Evolutionary conservation across 2,888 invertebrate species (phyloP).

Genomic region (Cephus rjabovi): DNA sequence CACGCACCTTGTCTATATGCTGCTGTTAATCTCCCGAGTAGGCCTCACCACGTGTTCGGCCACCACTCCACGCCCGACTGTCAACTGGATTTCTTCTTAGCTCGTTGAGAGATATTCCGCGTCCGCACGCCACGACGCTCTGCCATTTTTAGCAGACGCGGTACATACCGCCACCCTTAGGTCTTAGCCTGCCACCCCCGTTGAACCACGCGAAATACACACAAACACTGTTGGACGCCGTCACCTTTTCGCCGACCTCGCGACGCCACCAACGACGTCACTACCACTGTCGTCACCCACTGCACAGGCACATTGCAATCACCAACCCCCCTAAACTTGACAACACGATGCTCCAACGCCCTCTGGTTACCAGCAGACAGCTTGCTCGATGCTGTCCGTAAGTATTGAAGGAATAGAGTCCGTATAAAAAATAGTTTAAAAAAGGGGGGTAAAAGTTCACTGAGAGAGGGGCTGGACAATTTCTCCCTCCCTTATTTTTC

Average conservation of each 20-base stretch:
- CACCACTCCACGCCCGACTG: slow-evolving; percentile 59
- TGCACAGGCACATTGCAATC: neutral
- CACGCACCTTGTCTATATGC: slow-evolving; percentile 17
- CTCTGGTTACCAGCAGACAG: neutral
- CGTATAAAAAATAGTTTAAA: neutral
- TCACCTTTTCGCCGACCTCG: neutral
- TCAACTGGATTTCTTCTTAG: slow-evolving; percentile 72
- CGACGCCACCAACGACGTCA: neutral
- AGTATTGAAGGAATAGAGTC: neutral
- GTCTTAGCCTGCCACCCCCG: neutral
- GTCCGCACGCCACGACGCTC: slow-evolving; percentile 65
- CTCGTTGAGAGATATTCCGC: slow-evolving; percentile 68
- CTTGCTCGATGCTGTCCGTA: neutral
- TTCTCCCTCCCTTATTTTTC: neutral
- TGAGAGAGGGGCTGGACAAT: neutral
- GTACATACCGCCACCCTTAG: slow-evolving; percentile 29
- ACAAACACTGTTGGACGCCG: neutral
- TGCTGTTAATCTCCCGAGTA: slow-evolving; percentile 10
- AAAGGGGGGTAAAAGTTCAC: neutral
- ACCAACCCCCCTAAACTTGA: neutral
- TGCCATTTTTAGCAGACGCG: slow-evolving; percentile 68
- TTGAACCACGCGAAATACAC: neutral
- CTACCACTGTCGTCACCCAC: neutral
- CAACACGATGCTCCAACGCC: neutral
- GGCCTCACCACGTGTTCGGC: slow-evolving; percentile 31